Base-by-base conservation (phyloP, 2,888 invertebrate genomes). In the Cantharis rustica region DNA sequence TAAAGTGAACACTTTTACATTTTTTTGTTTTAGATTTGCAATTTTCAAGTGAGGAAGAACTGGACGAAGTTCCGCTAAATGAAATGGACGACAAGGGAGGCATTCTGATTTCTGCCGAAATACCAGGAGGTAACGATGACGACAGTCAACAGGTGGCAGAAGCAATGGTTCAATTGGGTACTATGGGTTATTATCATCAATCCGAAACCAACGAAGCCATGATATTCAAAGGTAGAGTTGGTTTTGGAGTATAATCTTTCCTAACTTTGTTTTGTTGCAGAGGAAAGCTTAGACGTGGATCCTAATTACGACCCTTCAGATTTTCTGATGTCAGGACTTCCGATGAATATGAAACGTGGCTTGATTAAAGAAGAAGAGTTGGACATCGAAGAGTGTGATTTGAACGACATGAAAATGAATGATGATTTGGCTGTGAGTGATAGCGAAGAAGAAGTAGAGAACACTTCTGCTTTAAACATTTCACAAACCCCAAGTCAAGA, bases 221-320 rank as follows among this genome's bases (percentile, higher is more conserved):
- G 64, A 82, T 86, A 16, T 86, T 84, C 78, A 86, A 86, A 84
- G 86, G 86, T 86, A 80, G 73, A 13, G 72, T 16, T 63, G 66
- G 16, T 61, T 75, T 69, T 70, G 16, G 66, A 68, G 20, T 61
- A 2, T 13, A 11, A 11, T 27, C 74, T 72, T 9, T n/a, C n/a
- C 71, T 79, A 75, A 72, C 72, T 66, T 79, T 80, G 73, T 75
- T 68, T 75, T 75, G 77, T 85, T 86, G 68, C 84, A 91, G 93
- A 93, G 82, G 93, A 94, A 85, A 93, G 93, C 75, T 92, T 93
- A 89, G 93, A 94, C 82, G 91, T 94, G 17, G 95, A 95, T 89
- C 93, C 94, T 0, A 94, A 93, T 84, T 96, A 96, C 87, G 96
- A 96, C 88, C 95, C 96, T 0, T 95, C 95, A 0, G 96, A 95